These are phyloP conservation scores for Caenorhabditis plicata DNA, from an alignment of 2,888 invertebrate species.

Conservation along the genomic window DNA sequence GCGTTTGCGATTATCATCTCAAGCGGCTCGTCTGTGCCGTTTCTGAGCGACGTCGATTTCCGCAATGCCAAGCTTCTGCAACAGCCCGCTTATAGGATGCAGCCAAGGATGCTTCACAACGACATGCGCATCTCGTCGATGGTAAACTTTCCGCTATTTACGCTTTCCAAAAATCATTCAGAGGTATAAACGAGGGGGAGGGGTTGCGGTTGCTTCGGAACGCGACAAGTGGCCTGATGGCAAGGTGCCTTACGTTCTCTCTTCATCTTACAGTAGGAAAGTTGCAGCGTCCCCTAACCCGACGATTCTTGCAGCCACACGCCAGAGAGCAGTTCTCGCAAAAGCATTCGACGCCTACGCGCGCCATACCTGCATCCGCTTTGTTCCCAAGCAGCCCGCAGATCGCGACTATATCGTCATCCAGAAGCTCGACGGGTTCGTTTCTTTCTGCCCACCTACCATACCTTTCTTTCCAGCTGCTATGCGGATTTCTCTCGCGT, in stretches of 20 bases:
- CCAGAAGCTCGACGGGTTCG: constrained; percentile 67
- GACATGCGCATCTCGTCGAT: constrained; percentile 34
- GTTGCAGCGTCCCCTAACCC: constrained; percentile 34
- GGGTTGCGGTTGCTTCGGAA: constrained; percentile 54
- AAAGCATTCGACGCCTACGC: constrained; percentile 72
- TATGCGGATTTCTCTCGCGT: constrained; percentile 78
- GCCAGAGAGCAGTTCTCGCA: constrained; percentile 68
- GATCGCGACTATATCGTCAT: constrained; percentile 71
- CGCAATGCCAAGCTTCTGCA: constrained; percentile 42
- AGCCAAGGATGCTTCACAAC: constrained; percentile 29
- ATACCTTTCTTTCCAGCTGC: constrained; percentile 70
- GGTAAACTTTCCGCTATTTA: constrained; percentile 7
- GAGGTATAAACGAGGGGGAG: constrained; percentile 55
- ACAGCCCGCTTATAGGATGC: constrained; percentile 6
- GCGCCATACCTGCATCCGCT: constrained; percentile 73
- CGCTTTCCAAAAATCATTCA: no score
- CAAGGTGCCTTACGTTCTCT: constrained; percentile 61
- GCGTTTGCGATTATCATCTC: no score
- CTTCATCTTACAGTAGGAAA: constrained; percentile 58
- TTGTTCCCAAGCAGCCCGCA: constrained; percentile 72
- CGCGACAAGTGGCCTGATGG: constrained; percentile 64
- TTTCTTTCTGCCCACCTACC: neutral
- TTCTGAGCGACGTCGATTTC: constrained; percentile 47
- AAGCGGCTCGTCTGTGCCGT: no score
- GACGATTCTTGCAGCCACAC: no score